Evolutionary conservation across 2,888 invertebrate species (phyloP).

Genomic region (Dioctria rufipes): DNA sequence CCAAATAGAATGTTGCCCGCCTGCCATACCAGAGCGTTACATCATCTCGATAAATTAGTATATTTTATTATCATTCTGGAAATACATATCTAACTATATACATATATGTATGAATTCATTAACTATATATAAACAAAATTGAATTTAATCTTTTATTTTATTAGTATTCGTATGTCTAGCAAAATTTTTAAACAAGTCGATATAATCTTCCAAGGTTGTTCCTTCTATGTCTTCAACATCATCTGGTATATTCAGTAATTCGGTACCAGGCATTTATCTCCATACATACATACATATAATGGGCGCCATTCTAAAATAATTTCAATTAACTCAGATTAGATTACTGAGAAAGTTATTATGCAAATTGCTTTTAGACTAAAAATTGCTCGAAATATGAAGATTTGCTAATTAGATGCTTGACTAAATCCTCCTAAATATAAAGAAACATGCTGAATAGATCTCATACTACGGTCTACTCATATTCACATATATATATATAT

Average conservation of each 20-base stretch:
- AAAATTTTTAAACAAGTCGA: constrained; percentile 1
- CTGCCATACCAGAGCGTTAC: background rate
- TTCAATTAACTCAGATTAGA: background rate
- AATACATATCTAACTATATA: background rate
- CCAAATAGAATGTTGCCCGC: no score
- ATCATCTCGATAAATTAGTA: constrained; percentile 1
- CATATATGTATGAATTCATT: background rate
- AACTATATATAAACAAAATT: background rate
- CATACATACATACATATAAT: background rate
- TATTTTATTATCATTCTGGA: background rate
- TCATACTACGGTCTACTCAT: no score
- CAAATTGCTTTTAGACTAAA: constrained; percentile 8
- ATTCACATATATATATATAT: no score
- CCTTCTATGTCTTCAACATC: background rate
- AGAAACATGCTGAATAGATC: no score
- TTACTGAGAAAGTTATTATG: constrained; percentile 17
- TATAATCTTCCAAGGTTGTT: constrained; percentile 15
- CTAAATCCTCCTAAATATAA: no score
- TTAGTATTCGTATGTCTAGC: background rate
- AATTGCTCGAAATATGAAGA: constrained; percentile 5
- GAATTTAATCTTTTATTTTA: background rate
- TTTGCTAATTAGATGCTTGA: background rate
- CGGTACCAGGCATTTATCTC: background rate
- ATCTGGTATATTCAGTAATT: background rate
- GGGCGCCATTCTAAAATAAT: background rate